Evolutionary conservation across 2,888 invertebrate species (phyloP).

Genomic region (Alloscopus bannaensis): DNA sequence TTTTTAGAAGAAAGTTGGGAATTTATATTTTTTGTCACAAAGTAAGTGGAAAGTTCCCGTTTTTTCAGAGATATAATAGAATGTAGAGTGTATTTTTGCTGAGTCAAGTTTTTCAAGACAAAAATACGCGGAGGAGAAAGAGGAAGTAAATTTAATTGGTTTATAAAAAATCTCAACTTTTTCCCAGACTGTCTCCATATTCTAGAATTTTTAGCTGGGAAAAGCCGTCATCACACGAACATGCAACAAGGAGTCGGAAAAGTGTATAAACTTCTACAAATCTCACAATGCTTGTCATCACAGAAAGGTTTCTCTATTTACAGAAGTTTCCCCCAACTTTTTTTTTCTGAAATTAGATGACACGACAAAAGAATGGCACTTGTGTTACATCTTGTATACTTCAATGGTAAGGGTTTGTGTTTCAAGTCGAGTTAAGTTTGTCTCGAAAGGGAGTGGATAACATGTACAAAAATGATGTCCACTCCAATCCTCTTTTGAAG

Average conservation of each 20-base stretch:
- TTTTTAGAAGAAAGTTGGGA: neutral
- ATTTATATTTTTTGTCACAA: slow-evolving; percentile 10
- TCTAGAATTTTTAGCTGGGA: slow-evolving; percentile 1
- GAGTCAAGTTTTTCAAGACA: slow-evolving; percentile 16
- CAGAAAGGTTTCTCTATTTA: too few species aligned
- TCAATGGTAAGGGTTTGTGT: too few species aligned
- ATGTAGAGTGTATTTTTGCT: slow-evolving; percentile 4
- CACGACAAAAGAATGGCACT: too few species aligned
- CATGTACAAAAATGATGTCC: too few species aligned
- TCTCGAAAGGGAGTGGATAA: too few species aligned
- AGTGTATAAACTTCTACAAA: slow-evolving; percentile 16
- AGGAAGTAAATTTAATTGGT: slow-evolving; percentile 28
- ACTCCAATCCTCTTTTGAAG: too few species aligned
- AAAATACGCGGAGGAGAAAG: neutral
- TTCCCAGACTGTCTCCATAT: neutral
- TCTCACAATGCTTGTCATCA: slow-evolving; percentile 30
- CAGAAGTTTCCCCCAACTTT: too few species aligned
- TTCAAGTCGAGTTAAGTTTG: too few species aligned
- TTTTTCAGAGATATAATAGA: neutral
- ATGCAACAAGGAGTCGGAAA: too few species aligned
- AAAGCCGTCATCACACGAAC: too few species aligned
- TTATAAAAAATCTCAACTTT: slow-evolving; percentile 12
- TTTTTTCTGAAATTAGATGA: neutral
- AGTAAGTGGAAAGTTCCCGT: slow-evolving; percentile 27
- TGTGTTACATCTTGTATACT: too few species aligned